Percentiles rank a stretch among this genome's conserved stretches.
Evolutionary conservation across 2,888 invertebrate species (phyloP).

Genomic region (Dasysyrphus tricinctus): DNA sequence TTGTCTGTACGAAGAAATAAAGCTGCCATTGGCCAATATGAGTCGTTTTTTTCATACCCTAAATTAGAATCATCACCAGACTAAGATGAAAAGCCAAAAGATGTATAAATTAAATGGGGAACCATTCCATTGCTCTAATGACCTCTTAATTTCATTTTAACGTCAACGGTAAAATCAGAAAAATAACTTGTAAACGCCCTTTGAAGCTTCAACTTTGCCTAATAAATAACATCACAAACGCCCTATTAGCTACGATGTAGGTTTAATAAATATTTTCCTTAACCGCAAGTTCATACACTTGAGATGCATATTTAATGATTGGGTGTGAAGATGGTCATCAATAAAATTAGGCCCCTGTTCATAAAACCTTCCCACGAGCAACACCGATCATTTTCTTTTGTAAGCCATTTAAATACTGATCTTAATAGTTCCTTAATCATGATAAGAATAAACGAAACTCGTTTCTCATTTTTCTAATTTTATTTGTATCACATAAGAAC

Average conservation of each 20-base stretch:
- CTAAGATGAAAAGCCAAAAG: not conserved
- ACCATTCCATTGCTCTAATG: not conserved
- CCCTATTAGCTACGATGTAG: not conserved
- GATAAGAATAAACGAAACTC: conserved; percentile 8
- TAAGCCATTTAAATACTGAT: conserved; percentile 8
- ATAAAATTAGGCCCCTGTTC: not conserved
- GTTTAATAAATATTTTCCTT: not conserved
- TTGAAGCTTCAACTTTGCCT: not conserved
- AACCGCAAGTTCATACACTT: not conserved
- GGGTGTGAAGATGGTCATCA: conserved; percentile 23
- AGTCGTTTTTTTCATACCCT: too few relatives aligned
- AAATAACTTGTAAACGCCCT: not conserved
- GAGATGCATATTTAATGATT: conserved; percentile 21
- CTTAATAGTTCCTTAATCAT: conserved; percentile 16
- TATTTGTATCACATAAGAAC: not conserved
- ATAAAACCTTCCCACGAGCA: too few relatives aligned
- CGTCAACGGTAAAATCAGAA: not conserved
- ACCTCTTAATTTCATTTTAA: conserved; percentile 1
- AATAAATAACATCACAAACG: not conserved
- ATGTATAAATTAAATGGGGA: not conserved
- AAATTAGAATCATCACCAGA: too few relatives aligned
- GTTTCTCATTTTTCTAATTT: conserved; percentile 11
- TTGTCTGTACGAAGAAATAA: too few relatives aligned
- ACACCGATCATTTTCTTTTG: not conserved
- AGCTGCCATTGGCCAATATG: too few relatives aligned